These are phyloP conservation scores for Brevimyrus niger DNA, from an alignment of 2,113 vertebrate genomes.

Conservation along the genomic window DNA sequence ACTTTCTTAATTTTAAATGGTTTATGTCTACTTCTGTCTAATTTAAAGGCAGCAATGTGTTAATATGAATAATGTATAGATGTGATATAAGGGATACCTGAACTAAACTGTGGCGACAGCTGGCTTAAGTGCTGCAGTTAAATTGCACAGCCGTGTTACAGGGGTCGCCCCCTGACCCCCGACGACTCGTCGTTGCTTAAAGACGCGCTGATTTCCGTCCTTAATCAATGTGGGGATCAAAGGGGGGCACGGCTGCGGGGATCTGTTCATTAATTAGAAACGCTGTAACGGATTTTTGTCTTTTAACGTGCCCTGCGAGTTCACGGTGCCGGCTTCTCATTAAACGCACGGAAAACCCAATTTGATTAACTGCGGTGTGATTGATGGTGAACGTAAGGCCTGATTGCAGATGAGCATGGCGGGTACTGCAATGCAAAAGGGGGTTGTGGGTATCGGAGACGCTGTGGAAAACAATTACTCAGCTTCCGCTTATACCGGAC, in stretches of 20 bases:
- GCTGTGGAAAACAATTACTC: not conserved
- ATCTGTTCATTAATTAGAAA: constrained; percentile 25
- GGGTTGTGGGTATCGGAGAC: not conserved
- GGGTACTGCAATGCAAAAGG: too few species aligned
- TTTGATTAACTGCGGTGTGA: constrained; percentile 7
- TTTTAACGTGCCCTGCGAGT: constrained; percentile 21
- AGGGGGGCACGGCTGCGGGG: constrained; percentile 6
- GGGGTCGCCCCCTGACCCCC: not conserved
- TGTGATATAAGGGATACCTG: not conserved
- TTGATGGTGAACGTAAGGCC: not conserved
- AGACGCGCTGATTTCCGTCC: constrained; percentile 7
- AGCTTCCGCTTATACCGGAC: not conserved
- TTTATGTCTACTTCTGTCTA: not conserved
- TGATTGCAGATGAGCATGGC: not conserved
- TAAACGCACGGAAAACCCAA: constrained; percentile 13
- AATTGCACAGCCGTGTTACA: not conserved
- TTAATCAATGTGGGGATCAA: constrained; percentile 23
- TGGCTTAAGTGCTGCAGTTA: not conserved
- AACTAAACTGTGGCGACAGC: not conserved
- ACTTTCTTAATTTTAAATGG: not conserved
- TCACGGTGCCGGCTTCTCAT: constrained; percentile 17
- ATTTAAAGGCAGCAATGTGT: not conserved
- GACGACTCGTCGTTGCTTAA: not conserved
- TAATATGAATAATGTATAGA: not conserved
- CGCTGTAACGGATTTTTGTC: constrained; percentile 20